phyloP scores from a whole-genome alignment of 2,888 invertebrate genomes.

The Lasioglossum villosulum region DNA sequence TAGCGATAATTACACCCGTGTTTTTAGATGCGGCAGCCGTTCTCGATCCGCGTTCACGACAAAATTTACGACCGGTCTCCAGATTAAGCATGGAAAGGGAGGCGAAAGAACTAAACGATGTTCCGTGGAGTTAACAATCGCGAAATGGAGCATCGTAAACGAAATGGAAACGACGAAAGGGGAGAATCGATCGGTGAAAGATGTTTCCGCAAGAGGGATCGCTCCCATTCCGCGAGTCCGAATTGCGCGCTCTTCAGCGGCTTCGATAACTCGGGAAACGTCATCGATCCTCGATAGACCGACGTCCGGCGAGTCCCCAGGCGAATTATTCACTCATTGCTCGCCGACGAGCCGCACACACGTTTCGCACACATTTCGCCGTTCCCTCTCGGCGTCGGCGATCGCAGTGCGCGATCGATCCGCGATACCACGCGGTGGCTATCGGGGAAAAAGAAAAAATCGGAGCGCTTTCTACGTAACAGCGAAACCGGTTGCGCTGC shows the following conservation, averaged over 20 bases:
- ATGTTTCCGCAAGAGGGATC: not conserved
- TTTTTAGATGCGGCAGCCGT: conserved; percentile 42
- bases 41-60: conserved; percentile 35
- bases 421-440: conserved; percentile 39
- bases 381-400: conserved; percentile 17
- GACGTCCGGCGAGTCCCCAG: conserved; percentile 32
- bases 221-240: not conserved
- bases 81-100: conserved; percentile 8
- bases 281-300: conserved; percentile 64
- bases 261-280: conserved; percentile 42
- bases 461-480: conserved; percentile 62
- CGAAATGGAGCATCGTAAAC: not conserved
- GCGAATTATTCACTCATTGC: conserved; percentile 26
- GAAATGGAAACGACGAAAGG: not conserved
- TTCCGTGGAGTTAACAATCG: not conserved
- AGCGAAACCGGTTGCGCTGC: conserved; percentile 65
- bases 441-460: conserved; percentile 44
- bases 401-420: conserved; percentile 54
- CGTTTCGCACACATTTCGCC: not conserved
- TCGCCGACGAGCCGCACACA: not conserved
- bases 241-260: conserved; percentile 36
- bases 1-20: conserved; percentile 52
- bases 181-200: not conserved
- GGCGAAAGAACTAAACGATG: not conserved
- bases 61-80: conserved; percentile 32